Percentiles rank a stretch among this genome's conserved stretches.
Evolutionary conservation across 2,888 invertebrate species (phyloP).

Genomic region (Drosophila percnosoma): DNA sequence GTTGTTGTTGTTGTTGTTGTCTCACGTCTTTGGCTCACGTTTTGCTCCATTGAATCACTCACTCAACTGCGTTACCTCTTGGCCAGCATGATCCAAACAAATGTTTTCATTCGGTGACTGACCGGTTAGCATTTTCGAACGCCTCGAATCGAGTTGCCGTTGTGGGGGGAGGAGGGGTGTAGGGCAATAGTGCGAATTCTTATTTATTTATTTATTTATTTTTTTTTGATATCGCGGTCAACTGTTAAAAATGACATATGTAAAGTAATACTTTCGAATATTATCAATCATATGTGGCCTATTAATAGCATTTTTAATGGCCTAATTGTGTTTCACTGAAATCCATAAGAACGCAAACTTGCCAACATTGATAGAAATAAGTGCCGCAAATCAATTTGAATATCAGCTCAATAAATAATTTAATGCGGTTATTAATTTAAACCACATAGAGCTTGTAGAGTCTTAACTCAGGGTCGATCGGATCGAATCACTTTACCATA

Average conservation of each 20-base stretch:
- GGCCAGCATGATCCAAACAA: conserved; percentile 63
- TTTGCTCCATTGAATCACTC: conserved; percentile 75
- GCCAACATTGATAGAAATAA: not conserved
- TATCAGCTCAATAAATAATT: not conserved
- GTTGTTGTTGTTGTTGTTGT: conserved; percentile 50
- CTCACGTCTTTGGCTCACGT: conserved; percentile 78
- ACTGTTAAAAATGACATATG: conserved; percentile 17
- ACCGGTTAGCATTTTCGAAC: conserved; percentile 74
- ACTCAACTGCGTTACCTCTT: conserved; percentile 59
- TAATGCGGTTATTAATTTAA: conserved; percentile 11
- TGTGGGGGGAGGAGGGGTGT: conserved; percentile 8
- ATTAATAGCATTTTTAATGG: conserved; percentile 50
- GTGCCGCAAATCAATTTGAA: not conserved
- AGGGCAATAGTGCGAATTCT: conserved; percentile 60
- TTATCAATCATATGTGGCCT: conserved; percentile 70
- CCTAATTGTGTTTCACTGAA: conserved; percentile 35
- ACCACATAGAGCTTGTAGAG: not conserved
- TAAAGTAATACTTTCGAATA: conserved; percentile 59
- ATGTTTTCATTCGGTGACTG: conserved; percentile 72
- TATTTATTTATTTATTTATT: not conserved
- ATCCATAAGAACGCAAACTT: conserved; percentile 7
- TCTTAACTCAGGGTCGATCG: not conserved
- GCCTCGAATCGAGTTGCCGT: conserved; percentile 50
- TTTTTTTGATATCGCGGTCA: conserved; percentile 45
- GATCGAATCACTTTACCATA: not conserved